A percentile compares a stretch with the other conserved stretches of the same genome.
These are phyloP conservation scores for Apis cerana DNA, from an alignment of 1,140 invertebrate genomes.

Conservation along the genomic window DNA sequence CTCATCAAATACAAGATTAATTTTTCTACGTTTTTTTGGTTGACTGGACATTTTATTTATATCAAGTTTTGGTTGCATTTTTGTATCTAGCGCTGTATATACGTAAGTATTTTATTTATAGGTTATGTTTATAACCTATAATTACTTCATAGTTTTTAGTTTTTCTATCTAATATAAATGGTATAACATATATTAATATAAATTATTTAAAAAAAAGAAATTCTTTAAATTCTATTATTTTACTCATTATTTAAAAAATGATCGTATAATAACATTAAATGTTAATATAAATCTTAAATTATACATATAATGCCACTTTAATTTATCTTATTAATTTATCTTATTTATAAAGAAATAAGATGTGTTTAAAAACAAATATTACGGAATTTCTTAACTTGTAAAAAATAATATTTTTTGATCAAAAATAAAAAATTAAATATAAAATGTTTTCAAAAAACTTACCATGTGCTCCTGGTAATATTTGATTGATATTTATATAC, in stretches of 20 bases:
- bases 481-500: no score
- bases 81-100: background rate
- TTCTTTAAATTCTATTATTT: background rate
- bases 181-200: background rate
- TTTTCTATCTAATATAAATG: background rate
- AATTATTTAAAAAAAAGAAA: no score
- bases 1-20: constrained; percentile 84
- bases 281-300: no score
- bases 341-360: no score
- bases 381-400: no score
- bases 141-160: background rate
- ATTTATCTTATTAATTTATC: no score
- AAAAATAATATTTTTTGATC: no score
- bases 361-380: no score
- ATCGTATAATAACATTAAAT: background rate
- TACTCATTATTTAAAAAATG: background rate
- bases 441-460: no score
- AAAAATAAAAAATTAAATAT: no score
- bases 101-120: background rate
- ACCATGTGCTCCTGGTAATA: no score
- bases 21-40: constrained; percentile 78
- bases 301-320: no score
- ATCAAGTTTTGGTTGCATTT: constrained; percentile 58
- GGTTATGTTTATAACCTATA: background rate
- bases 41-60: constrained; percentile 62